Evolutionary conservation across 2,797 vertebrate genomes (phyloP).

Genomic region (Gadopsis marmoratus): DNA sequence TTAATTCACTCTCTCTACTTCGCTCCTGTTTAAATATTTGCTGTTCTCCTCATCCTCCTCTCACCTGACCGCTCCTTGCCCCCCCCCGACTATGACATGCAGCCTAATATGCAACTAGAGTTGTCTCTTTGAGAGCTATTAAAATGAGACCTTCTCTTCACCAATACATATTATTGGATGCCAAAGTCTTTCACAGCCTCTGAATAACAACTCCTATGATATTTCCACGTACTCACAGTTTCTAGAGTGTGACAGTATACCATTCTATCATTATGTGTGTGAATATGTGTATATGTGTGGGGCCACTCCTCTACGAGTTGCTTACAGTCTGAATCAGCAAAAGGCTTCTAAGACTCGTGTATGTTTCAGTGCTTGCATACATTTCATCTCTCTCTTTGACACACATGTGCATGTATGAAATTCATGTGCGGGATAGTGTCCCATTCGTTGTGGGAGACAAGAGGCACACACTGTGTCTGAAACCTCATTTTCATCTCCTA

Average conservation of each 20-base stretch:
- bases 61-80: slow-evolving; percentile 63
- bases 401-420: slow-evolving; percentile 27
- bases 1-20: slow-evolving; percentile 70
- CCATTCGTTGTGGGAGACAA: slow-evolving; percentile 57
- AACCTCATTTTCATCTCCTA: slow-evolving; percentile 80
- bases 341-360: slow-evolving; percentile 1
- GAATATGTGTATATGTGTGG: slow-evolving; percentile 4
- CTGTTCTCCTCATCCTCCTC: slow-evolving; percentile 61
- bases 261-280: slow-evolving; percentile 2
- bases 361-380: slow-evolving; percentile 27
- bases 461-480: slow-evolving; percentile 63
- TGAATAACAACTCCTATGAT: slow-evolving; percentile 65
- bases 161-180: slow-evolving; percentile 76
- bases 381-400: slow-evolving; percentile 36
- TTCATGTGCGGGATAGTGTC: slow-evolving; percentile 19
- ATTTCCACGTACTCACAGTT: slow-evolving; percentile 58
- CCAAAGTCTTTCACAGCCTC: slow-evolving; percentile 57
- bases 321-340: slow-evolving; percentile 45
- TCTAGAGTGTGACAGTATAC: slow-evolving; percentile 43
- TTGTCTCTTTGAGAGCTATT: slow-evolving; percentile 74
- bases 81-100: slow-evolving; percentile 53
- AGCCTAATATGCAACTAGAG: slow-evolving; percentile 71
- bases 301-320: neutral
- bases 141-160: slow-evolving; percentile 73
- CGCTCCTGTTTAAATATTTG: slow-evolving; percentile 76